Conservation (phyloP, 2,888 invertebrate species). For the Pyrrhia umbra region DNA sequence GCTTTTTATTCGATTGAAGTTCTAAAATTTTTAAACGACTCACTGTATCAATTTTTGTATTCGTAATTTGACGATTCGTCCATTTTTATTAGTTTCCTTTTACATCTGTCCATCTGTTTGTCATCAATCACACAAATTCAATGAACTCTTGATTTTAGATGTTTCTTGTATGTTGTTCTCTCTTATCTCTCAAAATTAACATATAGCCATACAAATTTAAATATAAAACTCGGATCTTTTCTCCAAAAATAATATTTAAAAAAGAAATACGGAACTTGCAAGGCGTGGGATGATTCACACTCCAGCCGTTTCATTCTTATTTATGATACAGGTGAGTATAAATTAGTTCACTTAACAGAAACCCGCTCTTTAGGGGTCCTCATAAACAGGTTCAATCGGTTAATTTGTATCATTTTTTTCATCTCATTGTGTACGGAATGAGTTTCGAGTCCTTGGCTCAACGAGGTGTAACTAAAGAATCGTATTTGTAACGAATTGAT, state of each 20-base stretch:
- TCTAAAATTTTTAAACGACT: background rate
- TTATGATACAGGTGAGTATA: slow-evolving; percentile 87
- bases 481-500: slow-evolving; percentile 89
- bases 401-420: slow-evolving; percentile 86
- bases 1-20: slow-evolving; percentile 9
- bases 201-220: slow-evolving; percentile 49
- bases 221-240: slow-evolving; percentile 37
- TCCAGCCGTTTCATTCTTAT: slow-evolving; percentile 77
- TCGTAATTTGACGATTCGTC: background rate
- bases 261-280: slow-evolving; percentile 58
- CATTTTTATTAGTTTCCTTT: background rate
- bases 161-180: slow-evolving; percentile 8
- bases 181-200: slow-evolving; percentile 40
- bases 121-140: background rate
- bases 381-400: slow-evolving; percentile 87
- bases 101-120: background rate
- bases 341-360: slow-evolving; percentile 88
- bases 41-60: background rate
- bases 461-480: slow-evolving; percentile 89
- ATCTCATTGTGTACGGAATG: slow-evolving; percentile 83
- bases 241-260: slow-evolving; percentile 32
- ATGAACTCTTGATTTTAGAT: slow-evolving; percentile 1
- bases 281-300: slow-evolving; percentile 60
- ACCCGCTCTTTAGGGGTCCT: slow-evolving; percentile 87
- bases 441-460: slow-evolving; percentile 88